Conservation (phyloP, 2,797 vertebrate species). For the Todus mexicanus region DNA sequence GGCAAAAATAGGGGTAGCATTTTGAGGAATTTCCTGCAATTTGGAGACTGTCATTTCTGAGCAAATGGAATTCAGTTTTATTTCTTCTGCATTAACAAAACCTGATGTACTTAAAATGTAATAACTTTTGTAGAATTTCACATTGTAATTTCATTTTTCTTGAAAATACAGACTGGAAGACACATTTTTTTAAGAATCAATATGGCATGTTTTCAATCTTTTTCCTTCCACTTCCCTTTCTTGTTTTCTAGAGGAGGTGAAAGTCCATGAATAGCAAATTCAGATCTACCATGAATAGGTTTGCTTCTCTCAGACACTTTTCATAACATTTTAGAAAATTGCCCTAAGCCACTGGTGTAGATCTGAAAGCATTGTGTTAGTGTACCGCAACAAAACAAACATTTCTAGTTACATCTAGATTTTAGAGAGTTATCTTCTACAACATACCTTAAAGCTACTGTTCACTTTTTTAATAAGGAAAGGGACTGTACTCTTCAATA, state of each 20-base stretch:
- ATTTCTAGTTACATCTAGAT: neutral
- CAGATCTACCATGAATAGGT: neutral
- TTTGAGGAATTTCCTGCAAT: conserved; percentile 15
- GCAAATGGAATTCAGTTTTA: neutral
- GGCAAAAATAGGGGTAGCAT: neutral
- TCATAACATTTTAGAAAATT: neutral
- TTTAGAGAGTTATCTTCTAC: neutral
- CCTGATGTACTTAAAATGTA: conserved; percentile 1
- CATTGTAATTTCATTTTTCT: conserved; percentile 3
- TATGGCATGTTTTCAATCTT: neutral
- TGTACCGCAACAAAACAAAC: neutral
- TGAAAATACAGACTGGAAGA: neutral
- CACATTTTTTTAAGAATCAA: neutral
- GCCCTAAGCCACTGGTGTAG: neutral
- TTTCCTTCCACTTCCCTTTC: neutral
- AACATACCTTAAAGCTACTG: neutral
- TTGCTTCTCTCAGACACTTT: neutral
- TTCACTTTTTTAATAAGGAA: neutral
- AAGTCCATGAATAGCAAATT: neutral
- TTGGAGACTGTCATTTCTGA: neutral
- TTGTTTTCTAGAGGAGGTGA: neutral
- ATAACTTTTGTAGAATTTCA: conserved; percentile 42
- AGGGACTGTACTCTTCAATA: neutral
- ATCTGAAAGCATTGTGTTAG: neutral
- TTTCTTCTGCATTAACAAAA: conserved; percentile 26